Conservation (phyloP, 2,888 invertebrate genomes). For the Colletes collaris region DNA sequence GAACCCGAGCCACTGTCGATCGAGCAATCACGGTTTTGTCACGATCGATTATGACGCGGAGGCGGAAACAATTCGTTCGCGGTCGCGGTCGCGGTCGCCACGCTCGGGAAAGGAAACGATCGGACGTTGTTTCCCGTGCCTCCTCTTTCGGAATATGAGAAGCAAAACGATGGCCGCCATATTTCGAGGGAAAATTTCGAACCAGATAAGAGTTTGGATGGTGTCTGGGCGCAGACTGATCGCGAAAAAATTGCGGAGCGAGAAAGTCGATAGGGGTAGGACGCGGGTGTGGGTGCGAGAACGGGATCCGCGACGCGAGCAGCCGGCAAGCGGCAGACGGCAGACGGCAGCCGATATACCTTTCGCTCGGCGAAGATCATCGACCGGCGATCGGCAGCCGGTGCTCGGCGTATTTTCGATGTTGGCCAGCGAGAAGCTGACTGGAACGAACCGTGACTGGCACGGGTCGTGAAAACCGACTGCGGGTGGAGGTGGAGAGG, state of each 20-base stretch:
- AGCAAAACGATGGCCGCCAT: no score
- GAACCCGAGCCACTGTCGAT: no score
- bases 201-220: no score
- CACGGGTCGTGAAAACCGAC: background rate
- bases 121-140: no score
- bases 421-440: background rate
- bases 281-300: slow-evolving; percentile 9
- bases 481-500: background rate
- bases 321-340: slow-evolving; percentile 43
- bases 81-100: no score
- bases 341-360: slow-evolving; percentile 49
- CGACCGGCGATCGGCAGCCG: slow-evolving; percentile 39
- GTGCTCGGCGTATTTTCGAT: slow-evolving; percentile 35
- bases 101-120: no score
- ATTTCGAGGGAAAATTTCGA: no score
- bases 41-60: no score
- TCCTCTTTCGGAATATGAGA: no score
- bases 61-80: no score
- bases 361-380: slow-evolving; percentile 22
- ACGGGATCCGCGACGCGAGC: slow-evolving; percentile 4
- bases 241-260: slow-evolving; percentile 5
- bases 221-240: background rate
- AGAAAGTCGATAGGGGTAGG: slow-evolving; percentile 21
- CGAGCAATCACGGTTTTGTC: no score
- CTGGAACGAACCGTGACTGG: background rate